Evolutionary conservation across 2,113 vertebrate genomes (phyloP).

Genomic region (Lagopus leucura): DNA sequence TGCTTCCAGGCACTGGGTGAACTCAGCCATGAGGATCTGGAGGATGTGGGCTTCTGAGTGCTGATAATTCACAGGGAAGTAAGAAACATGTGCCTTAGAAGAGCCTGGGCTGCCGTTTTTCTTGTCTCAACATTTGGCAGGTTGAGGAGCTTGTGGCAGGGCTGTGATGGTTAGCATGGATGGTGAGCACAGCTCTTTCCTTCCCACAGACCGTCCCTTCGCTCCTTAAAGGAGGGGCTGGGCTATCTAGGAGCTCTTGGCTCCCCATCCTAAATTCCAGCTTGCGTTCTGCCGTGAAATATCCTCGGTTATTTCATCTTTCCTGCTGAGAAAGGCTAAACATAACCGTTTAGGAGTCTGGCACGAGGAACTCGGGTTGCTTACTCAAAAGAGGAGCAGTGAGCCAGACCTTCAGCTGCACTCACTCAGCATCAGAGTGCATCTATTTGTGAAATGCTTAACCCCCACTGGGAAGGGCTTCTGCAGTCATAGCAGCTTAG

Average conservation of each 20-base stretch:
- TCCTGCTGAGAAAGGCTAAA: conserved; percentile 46
- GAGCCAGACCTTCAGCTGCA: conserved; percentile 51
- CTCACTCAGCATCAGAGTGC: not conserved
- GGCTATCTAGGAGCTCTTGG: conserved; percentile 38
- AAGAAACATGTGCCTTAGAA: conserved; percentile 48
- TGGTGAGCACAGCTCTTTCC: conserved; percentile 3
- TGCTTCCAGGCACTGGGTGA: not conserved
- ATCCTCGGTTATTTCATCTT: conserved; percentile 10
- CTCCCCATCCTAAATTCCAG: not conserved
- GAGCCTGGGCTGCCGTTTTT: conserved; percentile 1
- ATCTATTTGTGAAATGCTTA: not conserved
- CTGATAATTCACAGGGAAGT: conserved; percentile 10
- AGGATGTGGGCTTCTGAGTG: conserved; percentile 19
- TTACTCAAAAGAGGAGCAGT: not conserved
- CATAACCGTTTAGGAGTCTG: conserved; percentile 20
- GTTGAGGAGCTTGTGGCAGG: not conserved
- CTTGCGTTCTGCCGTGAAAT: conserved; percentile 10
- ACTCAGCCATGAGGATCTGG: not conserved
- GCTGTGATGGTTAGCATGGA: not conserved
- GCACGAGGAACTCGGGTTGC: not conserved
- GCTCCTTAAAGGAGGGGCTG: not conserved
- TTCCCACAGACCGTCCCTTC: conserved; percentile 24
- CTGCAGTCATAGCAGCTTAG: not conserved
- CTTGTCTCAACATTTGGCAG: conserved; percentile 29
- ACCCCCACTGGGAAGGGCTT: not conserved